Evolutionary conservation across 2,797 vertebrate species (phyloP).

Genomic region (Allobates femoralis): DNA sequence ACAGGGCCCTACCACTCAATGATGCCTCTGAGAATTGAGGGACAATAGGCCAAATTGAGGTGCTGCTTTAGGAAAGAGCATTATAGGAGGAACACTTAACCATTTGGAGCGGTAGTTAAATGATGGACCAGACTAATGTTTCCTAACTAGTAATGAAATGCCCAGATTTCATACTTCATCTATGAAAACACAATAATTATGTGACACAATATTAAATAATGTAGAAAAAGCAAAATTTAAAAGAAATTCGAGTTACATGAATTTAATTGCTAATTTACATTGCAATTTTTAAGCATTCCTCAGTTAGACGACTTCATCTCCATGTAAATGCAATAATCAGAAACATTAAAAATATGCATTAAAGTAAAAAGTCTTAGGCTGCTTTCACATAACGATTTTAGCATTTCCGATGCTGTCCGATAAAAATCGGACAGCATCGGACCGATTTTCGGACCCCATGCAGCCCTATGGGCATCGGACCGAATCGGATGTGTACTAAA

Average conservation of each 20-base stretch:
- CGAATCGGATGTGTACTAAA: too few relatives aligned
- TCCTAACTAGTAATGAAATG: neutral
- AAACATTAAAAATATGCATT: neutral
- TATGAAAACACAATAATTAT: too few relatives aligned
- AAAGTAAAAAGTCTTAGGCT: neutral
- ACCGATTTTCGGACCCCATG: too few relatives aligned
- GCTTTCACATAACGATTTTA: too few relatives aligned
- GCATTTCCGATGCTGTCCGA: too few relatives aligned
- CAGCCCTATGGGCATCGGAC: too few relatives aligned
- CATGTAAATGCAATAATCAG: neutral
- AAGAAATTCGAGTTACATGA: too few relatives aligned
- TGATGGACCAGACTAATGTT: neutral
- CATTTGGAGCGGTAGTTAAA: constrained; percentile 49
- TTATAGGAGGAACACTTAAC: constrained; percentile 18
- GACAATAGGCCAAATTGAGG: constrained; percentile 61
- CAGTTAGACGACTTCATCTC: neutral
- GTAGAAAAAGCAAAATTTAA: neutral
- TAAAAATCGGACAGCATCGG: too few relatives aligned
- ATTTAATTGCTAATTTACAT: neutral
- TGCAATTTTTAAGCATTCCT: neutral
- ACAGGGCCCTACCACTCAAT: constrained; percentile 53
- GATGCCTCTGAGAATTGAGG: constrained; percentile 57
- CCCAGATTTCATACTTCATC: too few relatives aligned
- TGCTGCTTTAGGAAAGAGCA: constrained; percentile 32
- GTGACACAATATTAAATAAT: neutral